Percentiles rank a stretch among this genome's conserved stretches.
Evolutionary conservation across 2,797 vertebrate species (phyloP).

Genomic region (Perdix hodgsoniae): DNA sequence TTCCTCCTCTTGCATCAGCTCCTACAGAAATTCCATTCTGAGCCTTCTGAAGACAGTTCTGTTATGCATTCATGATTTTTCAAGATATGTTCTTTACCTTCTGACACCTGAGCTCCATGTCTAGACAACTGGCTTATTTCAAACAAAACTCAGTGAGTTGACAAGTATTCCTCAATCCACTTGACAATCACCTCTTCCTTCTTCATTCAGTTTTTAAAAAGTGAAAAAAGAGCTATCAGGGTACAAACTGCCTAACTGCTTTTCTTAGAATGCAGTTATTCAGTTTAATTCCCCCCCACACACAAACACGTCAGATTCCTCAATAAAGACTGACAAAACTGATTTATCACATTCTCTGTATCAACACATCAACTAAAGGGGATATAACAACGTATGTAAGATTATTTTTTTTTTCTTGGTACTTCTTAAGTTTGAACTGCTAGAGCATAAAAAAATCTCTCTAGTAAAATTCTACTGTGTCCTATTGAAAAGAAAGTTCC

Average conservation of each 20-base stretch:
- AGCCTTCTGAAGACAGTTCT: background rate
- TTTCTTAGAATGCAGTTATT: background rate
- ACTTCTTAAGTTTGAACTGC: background rate
- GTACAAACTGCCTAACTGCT: background rate
- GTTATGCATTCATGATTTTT: background rate
- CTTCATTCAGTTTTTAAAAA: background rate
- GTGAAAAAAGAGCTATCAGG: background rate
- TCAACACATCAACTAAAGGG: background rate
- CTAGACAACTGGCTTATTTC: background rate
- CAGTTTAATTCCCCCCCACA: background rate
- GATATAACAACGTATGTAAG: background rate
- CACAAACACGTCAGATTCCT: background rate
- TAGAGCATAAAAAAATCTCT: background rate
- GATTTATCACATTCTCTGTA: background rate
- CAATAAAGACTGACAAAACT: background rate
- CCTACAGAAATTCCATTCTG: background rate
- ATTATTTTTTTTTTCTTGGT: too few species aligned
- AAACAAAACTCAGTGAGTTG: rapidly evolving
- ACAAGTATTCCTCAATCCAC: background rate
- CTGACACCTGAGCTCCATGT: background rate
- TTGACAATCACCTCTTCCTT: background rate
- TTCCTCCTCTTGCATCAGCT: background rate
- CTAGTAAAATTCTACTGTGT: background rate
- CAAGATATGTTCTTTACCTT: background rate
- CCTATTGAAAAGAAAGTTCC: background rate